Percentiles rank a stretch among this genome's conserved stretches.
Conservation (phyloP, 2,888 invertebrate species). For the Latheticus oryzae region DNA sequence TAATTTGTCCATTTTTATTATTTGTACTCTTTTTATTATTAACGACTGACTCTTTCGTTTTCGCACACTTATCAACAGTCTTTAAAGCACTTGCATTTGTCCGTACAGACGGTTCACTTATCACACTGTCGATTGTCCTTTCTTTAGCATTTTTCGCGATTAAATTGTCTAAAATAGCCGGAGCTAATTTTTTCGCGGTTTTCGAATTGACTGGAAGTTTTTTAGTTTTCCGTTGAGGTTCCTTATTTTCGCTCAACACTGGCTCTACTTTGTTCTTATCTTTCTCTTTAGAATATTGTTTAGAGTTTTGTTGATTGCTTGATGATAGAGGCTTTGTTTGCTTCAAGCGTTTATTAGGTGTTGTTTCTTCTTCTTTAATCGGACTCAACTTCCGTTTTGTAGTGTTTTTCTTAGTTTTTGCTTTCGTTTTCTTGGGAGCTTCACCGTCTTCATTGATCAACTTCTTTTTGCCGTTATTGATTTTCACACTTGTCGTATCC, state of each 20-base stretch:
- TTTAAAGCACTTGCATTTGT: slow-evolving; percentile 60
- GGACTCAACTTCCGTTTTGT: slow-evolving; percentile 65
- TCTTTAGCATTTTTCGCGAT: slow-evolving; percentile 72
- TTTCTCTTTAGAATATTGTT: slow-evolving; percentile 50
- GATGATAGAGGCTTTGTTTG: slow-evolving; percentile 57
- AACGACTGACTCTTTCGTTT: slow-evolving; percentile 64
- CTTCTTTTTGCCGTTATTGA: slow-evolving; percentile 66
- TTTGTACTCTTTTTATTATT: slow-evolving; percentile 47
- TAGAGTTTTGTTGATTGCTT: slow-evolving; percentile 57
- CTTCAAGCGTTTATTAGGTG: slow-evolving; percentile 50
- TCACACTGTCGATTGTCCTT: slow-evolving; percentile 66
- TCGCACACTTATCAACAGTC: slow-evolving; percentile 64
- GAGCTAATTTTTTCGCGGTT: slow-evolving; percentile 47
- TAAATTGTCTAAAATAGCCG: slow-evolving; percentile 68
- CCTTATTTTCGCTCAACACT: slow-evolving; percentile 37
- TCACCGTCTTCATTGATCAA: slow-evolving; percentile 59
- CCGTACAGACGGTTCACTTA: slow-evolving; percentile 57
- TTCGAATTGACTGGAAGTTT: slow-evolving; percentile 45
- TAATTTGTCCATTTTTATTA: slow-evolving; percentile 46
- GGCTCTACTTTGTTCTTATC: slow-evolving; percentile 32
- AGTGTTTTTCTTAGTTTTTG: slow-evolving; percentile 63
- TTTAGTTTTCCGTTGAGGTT: slow-evolving; percentile 45
- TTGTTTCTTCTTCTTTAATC: slow-evolving; percentile 46
- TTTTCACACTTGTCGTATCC: slow-evolving; percentile 64
- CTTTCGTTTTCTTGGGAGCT: slow-evolving; percentile 44